Evolutionary conservation across 2,113 vertebrate genomes (phyloP), one percentile per base, ranked within the genome.

Genomic region (Panurus biarmicus): DNA sequence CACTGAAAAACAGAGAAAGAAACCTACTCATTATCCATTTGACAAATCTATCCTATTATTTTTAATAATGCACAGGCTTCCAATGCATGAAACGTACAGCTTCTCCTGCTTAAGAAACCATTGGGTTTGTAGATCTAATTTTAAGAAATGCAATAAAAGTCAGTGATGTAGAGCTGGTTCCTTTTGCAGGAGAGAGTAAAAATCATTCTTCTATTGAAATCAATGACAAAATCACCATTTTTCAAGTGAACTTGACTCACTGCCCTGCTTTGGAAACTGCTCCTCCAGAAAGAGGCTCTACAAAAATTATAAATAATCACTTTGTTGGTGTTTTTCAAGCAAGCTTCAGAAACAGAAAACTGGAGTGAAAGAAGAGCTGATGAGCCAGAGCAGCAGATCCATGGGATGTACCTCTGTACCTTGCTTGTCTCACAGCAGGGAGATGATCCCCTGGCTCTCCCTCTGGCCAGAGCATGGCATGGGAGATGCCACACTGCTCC

Each of bases 11-110:
- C 70, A 80, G 71, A 88, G 83, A 60, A 89, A 65, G 83, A 84
- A 94, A 87, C 47, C 42, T 76, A 94, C 91, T 95, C 87, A 61
- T 96, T 95, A 94, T 45, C 87, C 70, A 33, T 94, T 92, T 94
- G 92, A 97, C 83, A 96, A 90, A 95, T 94, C 81, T 36, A 78
- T 78, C 85, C 94, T 84, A 77, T 93, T 93, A 89, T 91, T 96
- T 94, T 97, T 96, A 94, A 96, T 94, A 96, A 95, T 62, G 62
- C 94, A 89, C 85, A 66, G 88, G 79, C 78, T 85, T 95, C 89
- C 87, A 75, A 28, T 42, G 72, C 53, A 62, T 76, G 66, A 51
- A 89, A 95, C 10, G 8, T 94, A 84, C 72, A 73, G 90, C 72
- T 90, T 57, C 85, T 94, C n/a, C 76, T 91, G 72, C 85, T 91